Evolutionary conservation across 2,113 vertebrate species (phyloP).

Genomic region (Eptesicus fuscus): DNA sequence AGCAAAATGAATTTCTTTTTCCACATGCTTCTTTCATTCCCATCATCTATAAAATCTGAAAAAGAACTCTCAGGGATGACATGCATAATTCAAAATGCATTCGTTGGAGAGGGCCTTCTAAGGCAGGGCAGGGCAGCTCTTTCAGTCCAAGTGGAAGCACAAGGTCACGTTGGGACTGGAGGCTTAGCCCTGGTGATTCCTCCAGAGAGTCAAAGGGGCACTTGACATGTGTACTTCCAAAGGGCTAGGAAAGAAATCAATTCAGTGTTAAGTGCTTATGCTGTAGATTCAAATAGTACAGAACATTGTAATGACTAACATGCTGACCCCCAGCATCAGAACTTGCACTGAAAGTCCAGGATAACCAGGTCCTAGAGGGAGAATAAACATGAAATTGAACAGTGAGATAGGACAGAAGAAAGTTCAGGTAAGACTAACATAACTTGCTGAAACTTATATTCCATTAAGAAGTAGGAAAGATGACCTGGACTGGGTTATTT

Average conservation of each 20-base stretch:
- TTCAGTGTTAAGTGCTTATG: conserved; percentile 26
- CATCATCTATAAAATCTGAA: background rate
- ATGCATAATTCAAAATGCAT: conserved; percentile 47
- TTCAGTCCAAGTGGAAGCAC: background rate
- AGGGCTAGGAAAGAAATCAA: background rate
- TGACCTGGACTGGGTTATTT: background rate
- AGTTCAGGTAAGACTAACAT: background rate
- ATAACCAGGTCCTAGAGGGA: background rate
- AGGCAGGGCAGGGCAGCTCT: background rate
- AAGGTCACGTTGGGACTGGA: background rate
- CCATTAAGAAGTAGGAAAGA: background rate
- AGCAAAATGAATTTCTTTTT: conserved; percentile 7
- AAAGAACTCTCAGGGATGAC: background rate
- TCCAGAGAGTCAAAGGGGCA: background rate
- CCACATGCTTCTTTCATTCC: background rate
- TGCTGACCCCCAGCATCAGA: background rate
- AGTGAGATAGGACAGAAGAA: background rate
- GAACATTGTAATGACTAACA: background rate
- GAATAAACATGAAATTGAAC: background rate
- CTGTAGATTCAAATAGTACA: conserved; percentile 23
- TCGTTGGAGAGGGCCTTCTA: background rate
- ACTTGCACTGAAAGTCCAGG: background rate
- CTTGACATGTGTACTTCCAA: conserved; percentile 29
- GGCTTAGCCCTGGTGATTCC: background rate
- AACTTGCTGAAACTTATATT: background rate